Conservation (phyloP, 2,113 vertebrate genomes). For the Lethenteron reissneri region DNA sequence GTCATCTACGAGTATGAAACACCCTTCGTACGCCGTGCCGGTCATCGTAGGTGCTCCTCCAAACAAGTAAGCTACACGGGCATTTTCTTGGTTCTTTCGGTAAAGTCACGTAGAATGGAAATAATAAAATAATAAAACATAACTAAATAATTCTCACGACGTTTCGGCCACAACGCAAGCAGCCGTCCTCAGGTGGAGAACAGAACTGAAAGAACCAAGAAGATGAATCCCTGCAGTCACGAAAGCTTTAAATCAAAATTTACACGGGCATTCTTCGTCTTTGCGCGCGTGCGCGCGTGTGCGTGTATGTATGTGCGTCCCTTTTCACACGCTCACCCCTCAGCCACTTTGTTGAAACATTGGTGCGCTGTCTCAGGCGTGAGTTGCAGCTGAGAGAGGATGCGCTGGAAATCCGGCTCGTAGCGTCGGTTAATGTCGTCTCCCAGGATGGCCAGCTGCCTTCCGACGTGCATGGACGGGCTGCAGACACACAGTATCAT, state of each 20-base stretch:
- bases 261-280: not conserved
- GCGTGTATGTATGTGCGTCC: not conserved
- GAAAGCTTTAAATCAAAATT: not conserved
- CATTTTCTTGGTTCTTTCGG: too few species aligned
- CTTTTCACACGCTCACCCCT: constrained; percentile 20
- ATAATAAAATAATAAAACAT: too few species aligned
- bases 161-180: too few species aligned
- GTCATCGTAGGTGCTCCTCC: too few species aligned
- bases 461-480: constrained; percentile 21
- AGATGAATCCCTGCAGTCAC: too few species aligned
- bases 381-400: constrained; percentile 26
- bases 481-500: constrained; percentile 14
- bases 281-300: not conserved
- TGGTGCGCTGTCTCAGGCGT: constrained; percentile 23
- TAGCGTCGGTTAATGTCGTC: constrained; percentile 35
- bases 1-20: too few species aligned
- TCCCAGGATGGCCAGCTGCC: constrained; percentile 32
- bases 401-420: constrained; percentile 22
- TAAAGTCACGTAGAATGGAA: too few species aligned
- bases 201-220: too few species aligned
- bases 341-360: constrained; percentile 32
- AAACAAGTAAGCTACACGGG: too few species aligned
- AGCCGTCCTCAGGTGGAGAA: too few species aligned
- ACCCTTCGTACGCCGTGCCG: too few species aligned
- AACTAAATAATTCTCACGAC: too few species aligned